phyloP scores from a whole-genome alignment of 2,797 vertebrate genomes.

The Acrossocheilus wenchowensis region DNA sequence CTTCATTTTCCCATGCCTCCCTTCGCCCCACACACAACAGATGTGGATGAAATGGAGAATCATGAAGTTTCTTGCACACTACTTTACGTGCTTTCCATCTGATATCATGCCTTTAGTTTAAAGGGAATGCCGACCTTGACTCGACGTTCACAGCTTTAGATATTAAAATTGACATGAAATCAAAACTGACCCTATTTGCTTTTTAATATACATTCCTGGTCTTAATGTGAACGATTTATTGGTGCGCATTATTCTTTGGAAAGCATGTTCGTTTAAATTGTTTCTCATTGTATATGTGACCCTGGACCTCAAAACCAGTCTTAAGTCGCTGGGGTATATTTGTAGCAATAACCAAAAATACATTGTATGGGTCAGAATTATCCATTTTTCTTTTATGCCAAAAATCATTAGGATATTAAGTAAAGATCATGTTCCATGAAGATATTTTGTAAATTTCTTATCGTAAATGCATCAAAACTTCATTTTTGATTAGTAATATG shows the following conservation, averaged over 20 bases:
- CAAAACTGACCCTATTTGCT: background rate
- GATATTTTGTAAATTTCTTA: no score
- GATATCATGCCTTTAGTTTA: background rate
- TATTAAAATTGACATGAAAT: background rate
- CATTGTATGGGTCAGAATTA: no score
- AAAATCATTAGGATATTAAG: no score
- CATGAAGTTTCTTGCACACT: background rate
- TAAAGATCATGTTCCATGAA: no score
- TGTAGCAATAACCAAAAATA: no score
- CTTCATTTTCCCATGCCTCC: background rate
- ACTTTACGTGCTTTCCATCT: background rate
- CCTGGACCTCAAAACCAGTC: no score
- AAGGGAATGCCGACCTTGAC: background rate
- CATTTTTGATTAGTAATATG: no score
- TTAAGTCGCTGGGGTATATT: no score
- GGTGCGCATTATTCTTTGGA: background rate
- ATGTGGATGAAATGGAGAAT: conserved; percentile 41
- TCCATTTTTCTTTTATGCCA: no score
- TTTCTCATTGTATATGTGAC: no score
- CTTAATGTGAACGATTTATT: background rate
- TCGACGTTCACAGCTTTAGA: background rate
- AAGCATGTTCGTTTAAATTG: background rate
- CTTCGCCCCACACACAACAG: conserved; percentile 34
- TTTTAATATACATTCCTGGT: background rate
- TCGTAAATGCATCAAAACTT: no score